phyloP scores from a whole-genome alignment of 2,113 vertebrate genomes.

The Hypocryptadius cinnamomeus region DNA sequence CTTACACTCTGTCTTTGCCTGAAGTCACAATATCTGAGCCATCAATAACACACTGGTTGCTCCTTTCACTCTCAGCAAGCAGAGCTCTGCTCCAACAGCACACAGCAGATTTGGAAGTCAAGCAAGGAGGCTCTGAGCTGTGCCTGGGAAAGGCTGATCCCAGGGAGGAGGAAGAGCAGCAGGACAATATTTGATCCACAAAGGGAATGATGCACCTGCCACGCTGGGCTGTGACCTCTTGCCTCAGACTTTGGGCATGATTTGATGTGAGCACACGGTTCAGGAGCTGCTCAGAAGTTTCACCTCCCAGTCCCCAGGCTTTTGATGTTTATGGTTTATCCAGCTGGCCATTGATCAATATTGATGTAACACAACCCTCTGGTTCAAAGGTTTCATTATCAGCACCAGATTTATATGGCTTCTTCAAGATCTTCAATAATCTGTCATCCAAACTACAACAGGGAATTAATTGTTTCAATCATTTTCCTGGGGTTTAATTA shows the following conservation, averaged over 20 bases:
- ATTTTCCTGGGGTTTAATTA: background rate
- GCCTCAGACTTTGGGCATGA: background rate
- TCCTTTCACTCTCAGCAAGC: background rate
- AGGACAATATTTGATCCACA: fast-evolving
- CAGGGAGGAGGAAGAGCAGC: background rate
- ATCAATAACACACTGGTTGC: background rate
- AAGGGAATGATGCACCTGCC: background rate
- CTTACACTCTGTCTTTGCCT: background rate
- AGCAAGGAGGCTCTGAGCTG: fast-evolving
- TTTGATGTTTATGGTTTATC: background rate
- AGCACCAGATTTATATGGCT: background rate
- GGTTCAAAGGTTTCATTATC: background rate
- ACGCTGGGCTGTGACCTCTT: fast-evolving
- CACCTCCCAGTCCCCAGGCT: background rate
- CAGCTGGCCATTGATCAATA: background rate
- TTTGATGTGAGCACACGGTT: background rate
- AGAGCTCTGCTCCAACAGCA: background rate
- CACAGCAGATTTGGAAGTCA: background rate
- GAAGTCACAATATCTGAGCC: fast-evolving
- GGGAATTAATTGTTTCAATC: background rate
- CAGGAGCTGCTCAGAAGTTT: background rate
- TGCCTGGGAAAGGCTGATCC: background rate
- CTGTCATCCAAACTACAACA: background rate
- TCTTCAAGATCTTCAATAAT: background rate
- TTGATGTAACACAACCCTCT: background rate